phyloP scores from a whole-genome alignment of 2,888 invertebrate species.

The Andrena hattorfiana region DNA sequence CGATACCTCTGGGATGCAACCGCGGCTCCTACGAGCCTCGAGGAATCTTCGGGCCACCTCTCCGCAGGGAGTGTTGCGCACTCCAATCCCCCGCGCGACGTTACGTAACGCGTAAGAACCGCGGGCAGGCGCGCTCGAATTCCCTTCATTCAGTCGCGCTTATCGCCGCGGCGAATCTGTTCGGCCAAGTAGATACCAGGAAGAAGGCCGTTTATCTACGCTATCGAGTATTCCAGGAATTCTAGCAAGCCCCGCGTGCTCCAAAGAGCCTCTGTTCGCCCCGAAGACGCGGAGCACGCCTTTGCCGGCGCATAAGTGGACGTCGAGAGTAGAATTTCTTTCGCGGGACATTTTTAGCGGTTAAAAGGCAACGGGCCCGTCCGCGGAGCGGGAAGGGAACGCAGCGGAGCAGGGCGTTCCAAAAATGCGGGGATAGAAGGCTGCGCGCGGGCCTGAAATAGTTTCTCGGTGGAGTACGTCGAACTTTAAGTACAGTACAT shows the following conservation, averaged over 20 bases:
- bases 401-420: slow-evolving; percentile 26
- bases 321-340: too few relatives aligned
- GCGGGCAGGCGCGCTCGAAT: not conserved
- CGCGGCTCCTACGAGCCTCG: not conserved
- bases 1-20: slow-evolving; percentile 9
- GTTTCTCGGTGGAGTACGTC: slow-evolving; percentile 63
- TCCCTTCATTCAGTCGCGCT: slow-evolving; percentile 12
- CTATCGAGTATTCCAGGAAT: slow-evolving; percentile 2
- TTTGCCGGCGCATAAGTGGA: too few relatives aligned
- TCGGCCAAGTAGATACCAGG: not conserved
- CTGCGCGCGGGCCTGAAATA: slow-evolving; percentile 60
- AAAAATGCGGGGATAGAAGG: slow-evolving; percentile 49
- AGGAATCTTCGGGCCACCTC: not conserved
- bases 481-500: slow-evolving; percentile 67
- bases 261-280: too few relatives aligned
- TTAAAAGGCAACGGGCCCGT: not conserved
- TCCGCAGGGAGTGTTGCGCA: not conserved
- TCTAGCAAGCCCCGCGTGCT: not conserved
- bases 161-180: not conserved
- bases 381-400: not conserved
- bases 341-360: slow-evolving; percentile 12
- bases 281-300: too few relatives aligned
- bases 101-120: not conserved
- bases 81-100: not conserved
- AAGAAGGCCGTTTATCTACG: not conserved